Conservation (phyloP, 2,888 invertebrate species). For the Drosophila borealis region DNA sequence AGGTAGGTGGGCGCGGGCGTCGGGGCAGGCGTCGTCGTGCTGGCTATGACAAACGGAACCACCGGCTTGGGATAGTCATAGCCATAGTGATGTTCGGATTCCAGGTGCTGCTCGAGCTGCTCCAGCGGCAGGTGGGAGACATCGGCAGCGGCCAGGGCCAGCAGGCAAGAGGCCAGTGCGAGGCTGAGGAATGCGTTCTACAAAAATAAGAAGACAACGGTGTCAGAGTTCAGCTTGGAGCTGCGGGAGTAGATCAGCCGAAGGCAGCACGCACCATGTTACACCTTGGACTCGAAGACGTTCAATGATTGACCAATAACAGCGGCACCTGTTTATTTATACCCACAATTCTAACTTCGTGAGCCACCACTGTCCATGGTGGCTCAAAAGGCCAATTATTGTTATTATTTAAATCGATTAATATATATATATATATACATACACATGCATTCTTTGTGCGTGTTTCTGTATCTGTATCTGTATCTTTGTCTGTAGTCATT, state of each 20-base stretch:
- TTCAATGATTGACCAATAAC: constrained; percentile 62
- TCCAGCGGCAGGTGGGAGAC: constrained; percentile 74
- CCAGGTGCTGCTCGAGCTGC: constrained; percentile 20
- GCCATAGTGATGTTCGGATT: constrained; percentile 65
- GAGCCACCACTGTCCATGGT: constrained; percentile 61
- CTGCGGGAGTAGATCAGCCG: constrained; percentile 3
- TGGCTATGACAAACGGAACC: constrained; percentile 63
- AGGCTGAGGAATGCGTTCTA: constrained; percentile 62
- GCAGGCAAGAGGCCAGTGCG: constrained; percentile 53
- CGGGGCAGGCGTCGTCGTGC: constrained; percentile 54
- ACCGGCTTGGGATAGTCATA: constrained; percentile 75
- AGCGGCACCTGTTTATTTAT: constrained; percentile 69
- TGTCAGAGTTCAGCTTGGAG: background rate
- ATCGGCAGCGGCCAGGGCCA: constrained; percentile 67
- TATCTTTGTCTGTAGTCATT: constrained; percentile 28
- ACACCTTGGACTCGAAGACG: constrained; percentile 70
- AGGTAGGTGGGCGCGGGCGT: constrained; percentile 63
- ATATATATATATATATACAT: constrained; percentile 28
- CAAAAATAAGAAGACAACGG: background rate
- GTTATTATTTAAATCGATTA: constrained; percentile 79
- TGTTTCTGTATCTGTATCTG: constrained; percentile 22
- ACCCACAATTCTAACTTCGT: constrained; percentile 69
- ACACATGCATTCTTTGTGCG: constrained; percentile 39
- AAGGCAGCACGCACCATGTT: constrained; percentile 58
- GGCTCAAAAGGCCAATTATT: constrained; percentile 76